Evolutionary conservation across 2,797 vertebrate genomes (phyloP).

Genomic region (Arremon brunneinucha): DNA sequence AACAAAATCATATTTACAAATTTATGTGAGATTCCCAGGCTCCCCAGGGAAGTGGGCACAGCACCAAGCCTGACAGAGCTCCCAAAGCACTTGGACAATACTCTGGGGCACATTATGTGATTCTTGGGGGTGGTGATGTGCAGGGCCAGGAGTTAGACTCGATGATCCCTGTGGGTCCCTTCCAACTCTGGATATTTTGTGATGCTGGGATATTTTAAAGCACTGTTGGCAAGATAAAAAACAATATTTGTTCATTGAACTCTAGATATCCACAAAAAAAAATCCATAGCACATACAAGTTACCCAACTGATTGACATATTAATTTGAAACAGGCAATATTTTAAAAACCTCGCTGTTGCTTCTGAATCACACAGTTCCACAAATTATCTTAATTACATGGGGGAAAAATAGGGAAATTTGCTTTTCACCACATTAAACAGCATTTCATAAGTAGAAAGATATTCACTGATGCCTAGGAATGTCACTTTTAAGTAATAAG

Average conservation of each 20-base stretch:
- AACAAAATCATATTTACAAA: not conserved
- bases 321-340: not conserved
- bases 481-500: conserved; percentile 56
- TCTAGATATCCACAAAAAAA: not conserved
- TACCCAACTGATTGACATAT: not conserved
- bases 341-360: not conserved
- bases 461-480: conserved; percentile 32
- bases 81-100: not conserved
- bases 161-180: accelerated
- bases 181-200: not conserved
- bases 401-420: not conserved
- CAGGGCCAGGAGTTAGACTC: not conserved
- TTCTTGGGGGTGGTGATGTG: not conserved
- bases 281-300: not conserved
- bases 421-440: conserved; percentile 2
- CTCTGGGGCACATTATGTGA: not conserved
- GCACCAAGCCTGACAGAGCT: not conserved
- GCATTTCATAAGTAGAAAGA: conserved; percentile 40
- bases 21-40: accelerated
- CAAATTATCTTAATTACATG: not conserved
- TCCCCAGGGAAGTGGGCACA: not conserved
- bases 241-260: not conserved
- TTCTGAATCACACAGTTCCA: not conserved
- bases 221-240: not conserved
- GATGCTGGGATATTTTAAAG: not conserved